phyloP scores from a whole-genome alignment of 2,797 vertebrate species.

The Knipowitschia caucasica region DNA sequence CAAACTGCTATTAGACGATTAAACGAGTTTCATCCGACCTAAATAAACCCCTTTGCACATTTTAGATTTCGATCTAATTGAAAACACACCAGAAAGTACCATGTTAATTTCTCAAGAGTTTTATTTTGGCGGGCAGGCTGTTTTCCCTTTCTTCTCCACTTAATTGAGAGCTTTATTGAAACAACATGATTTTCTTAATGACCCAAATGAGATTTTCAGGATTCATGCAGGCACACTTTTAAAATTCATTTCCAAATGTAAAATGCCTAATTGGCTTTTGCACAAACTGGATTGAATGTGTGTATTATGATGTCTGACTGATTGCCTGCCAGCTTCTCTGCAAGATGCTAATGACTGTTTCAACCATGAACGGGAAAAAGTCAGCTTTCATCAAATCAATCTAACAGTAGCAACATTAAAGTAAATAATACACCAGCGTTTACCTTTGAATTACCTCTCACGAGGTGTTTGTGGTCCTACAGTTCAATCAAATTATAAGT shows the following conservation, averaged over 20 bases:
- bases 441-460: slow-evolving; percentile 2
- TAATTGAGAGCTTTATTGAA: slow-evolving; percentile 43
- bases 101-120: slow-evolving; percentile 16
- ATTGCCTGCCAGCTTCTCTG: slow-evolving; percentile 46
- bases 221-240: slow-evolving; percentile 27
- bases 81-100: background rate
- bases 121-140: slow-evolving; percentile 7
- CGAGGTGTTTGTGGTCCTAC: background rate
- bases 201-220: slow-evolving; percentile 42
- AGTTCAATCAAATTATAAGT: background rate
- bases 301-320: slow-evolving; percentile 46
- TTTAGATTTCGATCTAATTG: background rate
- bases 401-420: background rate
- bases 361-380: slow-evolving; percentile 35
- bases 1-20: background rate
- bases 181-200: slow-evolving; percentile 28
- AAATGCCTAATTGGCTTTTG: slow-evolving; percentile 38
- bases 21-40: background rate
- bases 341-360: slow-evolving; percentile 42
- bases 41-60: background rate
- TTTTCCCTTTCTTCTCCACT: slow-evolving; percentile 10
- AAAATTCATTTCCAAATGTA: slow-evolving; percentile 31
- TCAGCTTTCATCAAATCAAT: slow-evolving; percentile 10
- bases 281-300: slow-evolving; percentile 43
- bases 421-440: slow-evolving; percentile 6